Evolutionary conservation across 2,888 invertebrate genomes (phyloP), one percentile per base, ranked within the genome.

Genomic region (Ephialtes manifestator): DNA sequence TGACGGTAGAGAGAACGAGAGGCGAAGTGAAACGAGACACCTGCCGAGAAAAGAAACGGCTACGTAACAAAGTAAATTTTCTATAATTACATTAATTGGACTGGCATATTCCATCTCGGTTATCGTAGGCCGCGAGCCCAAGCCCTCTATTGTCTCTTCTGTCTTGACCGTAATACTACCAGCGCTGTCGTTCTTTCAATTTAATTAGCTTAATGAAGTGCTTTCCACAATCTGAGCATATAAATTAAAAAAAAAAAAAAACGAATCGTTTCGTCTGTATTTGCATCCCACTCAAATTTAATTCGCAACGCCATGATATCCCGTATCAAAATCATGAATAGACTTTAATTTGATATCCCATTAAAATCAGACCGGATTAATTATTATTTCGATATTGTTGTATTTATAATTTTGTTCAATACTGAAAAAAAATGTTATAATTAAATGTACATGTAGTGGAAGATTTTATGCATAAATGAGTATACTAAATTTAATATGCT

Each of bases 61-160:
- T 43, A 46, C 3, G n/a, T 24, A 43, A 74, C 58, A 74, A 74
- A 74, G 43, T 4, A 10, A 24, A 58, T 74, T 74, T 74, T 46
- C 11, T 46, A 46, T 24, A 60, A 74, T 74, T 74, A 60, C 18
- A 72, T 72, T 51, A 48, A 68, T 68, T 58, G 72, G 20, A 51
- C 31, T 51, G 39, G 28, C 68, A 46, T 46, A 48, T 53, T 11
- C 11, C 24, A 20, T 70, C 35, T 48, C 28, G 48, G 48, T 48
- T n/a, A 4, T 48, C 4, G 70, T n/a, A 53, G 3, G 11, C 18
- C 39, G 39, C n/a, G 24, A n/a, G n/a, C 43, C 24, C 55, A 58
- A 72, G n/a, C 35, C n/a, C n/a, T 55, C 10, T 24, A 72, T 72
- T 55, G 58, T 72, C 15, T 24, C n/a, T 15, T n/a, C 43, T n/a